Base-by-base conservation (phyloP, 2,113 vertebrate species). In the Tragelaphus strepsiceros region DNA sequence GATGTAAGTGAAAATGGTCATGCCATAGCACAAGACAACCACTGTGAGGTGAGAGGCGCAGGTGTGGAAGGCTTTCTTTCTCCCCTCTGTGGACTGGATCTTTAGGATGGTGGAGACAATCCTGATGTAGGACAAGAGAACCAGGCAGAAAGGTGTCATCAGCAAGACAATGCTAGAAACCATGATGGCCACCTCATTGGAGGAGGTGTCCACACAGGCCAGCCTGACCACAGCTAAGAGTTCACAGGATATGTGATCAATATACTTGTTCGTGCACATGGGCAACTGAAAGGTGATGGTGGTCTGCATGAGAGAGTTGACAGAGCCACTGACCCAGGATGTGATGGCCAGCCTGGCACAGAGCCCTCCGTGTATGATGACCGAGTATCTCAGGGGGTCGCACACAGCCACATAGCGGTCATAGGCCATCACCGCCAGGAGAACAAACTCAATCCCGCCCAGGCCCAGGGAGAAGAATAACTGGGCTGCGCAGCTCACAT, bases 1-100 rank as follows among this genome's bases (percentile, higher is more conserved):
- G 7, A 97, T 92, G 24, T 98, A 98, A 43, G 96, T 98, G 53
- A 96, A 86, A 85, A 98, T 92, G 13, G 97, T 15, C 58, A 93
- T 97, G 13, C 94, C 95, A 53, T 97, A 97, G 61, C 97, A 94
- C 49, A 98, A 32, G 4, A 51, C 49, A 7, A 94, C 92, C 32
- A 97, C 90, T 1, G 93, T 87, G 30, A 97, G 78, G 64, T 94
- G 97, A 51, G 94, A 96, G 13, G 96, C 92, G 46, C 96, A 96
- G 4, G 92, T 96, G 0, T 92, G 88, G 28, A 97, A 97, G 49
- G 92, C 89, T 28, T 97, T 97, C 88, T 28, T 88, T 19, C 96
- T 95, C 43, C 97, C 97, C 7, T 96, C 91, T 16, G 6, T 82
- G 46, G 96, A 94, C 21, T 26, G 78, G 85, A 49, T 98, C 71